Evolutionary conservation across 2,113 vertebrate species (phyloP).

Genomic region (Anoura caudifer): DNA sequence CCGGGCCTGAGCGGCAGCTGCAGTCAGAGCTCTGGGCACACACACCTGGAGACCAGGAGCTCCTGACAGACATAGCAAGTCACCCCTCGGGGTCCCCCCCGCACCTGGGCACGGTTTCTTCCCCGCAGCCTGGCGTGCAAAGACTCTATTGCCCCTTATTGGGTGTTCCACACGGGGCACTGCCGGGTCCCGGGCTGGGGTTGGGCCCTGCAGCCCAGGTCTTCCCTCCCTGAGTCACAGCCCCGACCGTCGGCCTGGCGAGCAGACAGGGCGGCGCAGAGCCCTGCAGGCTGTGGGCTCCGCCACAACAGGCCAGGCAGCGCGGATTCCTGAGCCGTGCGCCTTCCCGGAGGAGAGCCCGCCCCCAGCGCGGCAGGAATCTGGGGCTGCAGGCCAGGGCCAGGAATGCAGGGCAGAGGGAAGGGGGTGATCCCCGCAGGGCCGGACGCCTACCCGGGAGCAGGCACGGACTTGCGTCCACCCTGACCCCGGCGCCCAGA

Average conservation of each 20-base stretch:
- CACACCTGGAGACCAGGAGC: not conserved
- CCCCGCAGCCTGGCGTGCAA: no score
- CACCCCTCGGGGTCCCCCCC: not conserved
- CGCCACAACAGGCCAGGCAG: conserved; percentile 48
- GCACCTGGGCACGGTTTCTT: not conserved
- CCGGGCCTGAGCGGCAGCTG: not conserved
- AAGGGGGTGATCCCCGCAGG: not conserved
- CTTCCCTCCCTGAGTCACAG: not conserved
- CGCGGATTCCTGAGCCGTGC: conserved; percentile 53
- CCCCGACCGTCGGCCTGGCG: not conserved
- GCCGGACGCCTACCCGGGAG: not conserved
- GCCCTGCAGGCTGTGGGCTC: not conserved
- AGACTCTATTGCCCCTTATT: no score
- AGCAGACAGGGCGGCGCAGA: not conserved
- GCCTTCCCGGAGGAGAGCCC: not conserved
- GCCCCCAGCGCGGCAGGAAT: conserved; percentile 39
- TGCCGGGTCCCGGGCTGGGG: not conserved
- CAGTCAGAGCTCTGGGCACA: not conserved
- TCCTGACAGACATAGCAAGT: no score
- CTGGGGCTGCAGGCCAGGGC: not conserved
- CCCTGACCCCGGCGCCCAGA: not conserved
- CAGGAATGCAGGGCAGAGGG: not conserved
- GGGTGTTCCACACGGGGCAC: not conserved
- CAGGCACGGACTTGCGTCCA: not conserved
- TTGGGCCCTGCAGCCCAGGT: not conserved